Percentiles rank a stretch among this genome's conserved stretches.
These are phyloP conservation scores for Habroteleia sp. DNA, from an alignment of 2,888 invertebrate genomes.

Conservation along the genomic window DNA sequence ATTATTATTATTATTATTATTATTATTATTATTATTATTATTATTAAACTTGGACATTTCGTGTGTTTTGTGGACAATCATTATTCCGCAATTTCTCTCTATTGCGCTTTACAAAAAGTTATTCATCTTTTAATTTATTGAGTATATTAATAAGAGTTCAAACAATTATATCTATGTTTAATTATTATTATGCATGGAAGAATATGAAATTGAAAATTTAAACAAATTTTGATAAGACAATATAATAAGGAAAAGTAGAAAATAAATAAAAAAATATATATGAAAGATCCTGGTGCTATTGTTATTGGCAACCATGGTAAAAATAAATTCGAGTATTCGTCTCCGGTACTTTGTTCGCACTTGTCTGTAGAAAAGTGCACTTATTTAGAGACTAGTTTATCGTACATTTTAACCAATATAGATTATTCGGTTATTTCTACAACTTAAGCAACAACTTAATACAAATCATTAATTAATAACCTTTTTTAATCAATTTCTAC, in stretches of 20 bases:
- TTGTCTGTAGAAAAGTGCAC: slow-evolving; percentile 45
- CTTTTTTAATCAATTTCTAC: too few relatives aligned
- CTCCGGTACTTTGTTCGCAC: slow-evolving; percentile 61
- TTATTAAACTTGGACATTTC: slow-evolving; percentile 16
- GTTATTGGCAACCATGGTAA: slow-evolving; percentile 11
- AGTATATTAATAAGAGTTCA: slow-evolving; percentile 7
- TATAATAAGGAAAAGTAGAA: background rate
- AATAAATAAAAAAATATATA: background rate
- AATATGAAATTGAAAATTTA: slow-evolving; percentile 6
- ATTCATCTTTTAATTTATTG: background rate
- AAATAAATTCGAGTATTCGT: slow-evolving; percentile 63
- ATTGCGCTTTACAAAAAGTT: background rate
- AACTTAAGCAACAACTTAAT: slow-evolving; percentile 51
- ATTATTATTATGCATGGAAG: slow-evolving; percentile 14
- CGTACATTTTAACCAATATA: slow-evolving; percentile 53
- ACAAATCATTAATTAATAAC: too few relatives aligned
- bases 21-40: too few relatives aligned
- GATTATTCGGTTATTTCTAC: slow-evolving; percentile 42
- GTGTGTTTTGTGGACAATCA: background rate
- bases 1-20: too few relatives aligned
- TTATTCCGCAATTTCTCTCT: too few relatives aligned
- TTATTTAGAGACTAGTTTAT: slow-evolving; percentile 65
- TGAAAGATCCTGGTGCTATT: slow-evolving; percentile 14
- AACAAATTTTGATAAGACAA: too few relatives aligned
- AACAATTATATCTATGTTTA: slow-evolving; percentile 15